These are phyloP conservation scores for Paralichthys olivaceus DNA, from an alignment of 2,113 vertebrate genomes.

Conservation along the genomic window DNA sequence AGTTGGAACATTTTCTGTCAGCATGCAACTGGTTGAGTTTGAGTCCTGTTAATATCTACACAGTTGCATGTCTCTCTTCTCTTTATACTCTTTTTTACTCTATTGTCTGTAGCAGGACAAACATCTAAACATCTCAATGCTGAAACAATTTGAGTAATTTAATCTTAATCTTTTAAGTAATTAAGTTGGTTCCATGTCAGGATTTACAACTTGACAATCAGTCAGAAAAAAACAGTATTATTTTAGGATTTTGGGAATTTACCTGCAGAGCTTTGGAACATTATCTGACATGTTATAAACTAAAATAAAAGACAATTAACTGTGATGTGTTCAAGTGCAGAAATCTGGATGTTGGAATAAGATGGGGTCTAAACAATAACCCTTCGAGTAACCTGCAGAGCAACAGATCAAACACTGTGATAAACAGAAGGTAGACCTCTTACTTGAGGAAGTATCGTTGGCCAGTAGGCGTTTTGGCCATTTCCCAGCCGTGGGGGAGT, in stretches of 20 bases:
- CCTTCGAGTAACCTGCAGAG: conserved; percentile 15
- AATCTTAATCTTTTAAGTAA: not conserved
- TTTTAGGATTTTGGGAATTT: too few relatives aligned
- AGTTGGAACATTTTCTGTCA: conserved; percentile 31
- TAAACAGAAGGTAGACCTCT: conserved; percentile 68
- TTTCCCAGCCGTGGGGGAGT: conserved; percentile 95
- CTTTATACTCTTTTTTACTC: not conserved
- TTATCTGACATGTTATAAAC: too few relatives aligned
- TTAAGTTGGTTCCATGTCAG: not conserved
- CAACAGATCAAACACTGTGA: conserved; percentile 24
- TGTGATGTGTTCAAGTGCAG: too few relatives aligned
- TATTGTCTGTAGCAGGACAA: not conserved
- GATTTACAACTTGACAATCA: not conserved
- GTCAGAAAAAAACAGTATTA: not conserved
- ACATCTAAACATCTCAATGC: not conserved
- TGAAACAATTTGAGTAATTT: not conserved
- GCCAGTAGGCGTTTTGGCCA: conserved; percentile 95
- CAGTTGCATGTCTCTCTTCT: not conserved
- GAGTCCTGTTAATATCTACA: not conserved
- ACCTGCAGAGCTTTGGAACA: too few relatives aligned
- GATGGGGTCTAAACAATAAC: not conserved
- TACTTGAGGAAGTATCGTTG: conserved; percentile 98
- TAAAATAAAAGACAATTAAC: too few relatives aligned
- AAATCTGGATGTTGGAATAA: not conserved
- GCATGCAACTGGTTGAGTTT: conserved; percentile 18